These are phyloP conservation scores for Edolisoma coerulescens DNA, from an alignment of 2,113 vertebrate species.

Conservation along the genomic window DNA sequence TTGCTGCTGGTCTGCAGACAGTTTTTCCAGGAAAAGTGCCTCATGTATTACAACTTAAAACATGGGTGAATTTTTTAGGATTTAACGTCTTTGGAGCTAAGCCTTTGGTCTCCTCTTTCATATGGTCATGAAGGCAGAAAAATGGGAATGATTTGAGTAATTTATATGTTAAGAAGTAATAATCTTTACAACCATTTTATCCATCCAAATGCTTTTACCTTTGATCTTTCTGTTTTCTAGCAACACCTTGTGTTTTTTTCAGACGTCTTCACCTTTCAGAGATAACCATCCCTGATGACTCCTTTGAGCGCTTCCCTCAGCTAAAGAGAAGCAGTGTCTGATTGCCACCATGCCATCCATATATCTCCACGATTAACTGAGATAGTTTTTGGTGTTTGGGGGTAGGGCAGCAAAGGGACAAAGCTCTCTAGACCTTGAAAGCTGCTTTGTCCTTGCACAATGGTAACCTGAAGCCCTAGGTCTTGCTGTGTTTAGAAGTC, in stretches of 20 bases:
- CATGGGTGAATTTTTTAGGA: constrained; percentile 45
- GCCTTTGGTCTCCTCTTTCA: constrained; percentile 46
- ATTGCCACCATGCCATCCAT: neutral
- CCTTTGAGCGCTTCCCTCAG: neutral
- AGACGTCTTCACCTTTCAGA: neutral
- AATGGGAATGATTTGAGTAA: constrained; percentile 47
- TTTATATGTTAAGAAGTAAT: constrained; percentile 52
- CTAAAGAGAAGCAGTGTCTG: neutral
- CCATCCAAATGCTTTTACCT: constrained; percentile 38
- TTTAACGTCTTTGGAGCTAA: constrained; percentile 37
- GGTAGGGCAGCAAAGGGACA: neutral
- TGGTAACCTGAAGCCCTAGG: neutral
- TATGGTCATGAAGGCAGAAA: neutral
- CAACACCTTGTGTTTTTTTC: constrained; percentile 8
- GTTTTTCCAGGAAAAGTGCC: constrained; percentile 47
- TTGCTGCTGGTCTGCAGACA: constrained; percentile 6
- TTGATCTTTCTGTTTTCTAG: constrained; percentile 54
- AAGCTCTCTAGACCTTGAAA: constrained; percentile 22
- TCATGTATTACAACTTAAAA: constrained; percentile 46
- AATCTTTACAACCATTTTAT: constrained; percentile 43
- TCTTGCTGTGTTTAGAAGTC: constrained; percentile 31
- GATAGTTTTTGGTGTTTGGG: neutral
- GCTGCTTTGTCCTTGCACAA: constrained; percentile 12
- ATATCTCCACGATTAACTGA: neutral
- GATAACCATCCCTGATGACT: neutral